A percentile compares a stretch with the other conserved stretches of the same genome.
phyloP scores from a whole-genome alignment of 2,113 vertebrate genomes.

The Python bivittatus region DNA sequence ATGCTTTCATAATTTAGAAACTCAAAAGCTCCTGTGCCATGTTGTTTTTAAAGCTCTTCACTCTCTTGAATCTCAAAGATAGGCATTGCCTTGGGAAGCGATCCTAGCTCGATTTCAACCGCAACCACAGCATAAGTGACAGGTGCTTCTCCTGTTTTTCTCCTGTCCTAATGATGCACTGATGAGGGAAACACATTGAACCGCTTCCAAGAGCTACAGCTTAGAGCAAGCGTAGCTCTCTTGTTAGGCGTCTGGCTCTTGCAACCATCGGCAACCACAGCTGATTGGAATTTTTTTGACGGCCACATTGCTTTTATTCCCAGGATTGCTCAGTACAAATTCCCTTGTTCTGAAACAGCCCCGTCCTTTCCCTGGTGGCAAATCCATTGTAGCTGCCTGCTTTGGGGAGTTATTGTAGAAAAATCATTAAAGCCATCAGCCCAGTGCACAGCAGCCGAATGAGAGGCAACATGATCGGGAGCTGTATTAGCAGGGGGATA shows the following conservation, averaged over 20 bases:
- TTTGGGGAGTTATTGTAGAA: slow-evolving; percentile 38
- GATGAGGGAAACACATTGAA: neutral
- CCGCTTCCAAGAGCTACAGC: neutral
- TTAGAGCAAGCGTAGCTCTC: neutral
- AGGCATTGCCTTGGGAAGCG: neutral
- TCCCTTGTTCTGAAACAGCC: slow-evolving; percentile 30
- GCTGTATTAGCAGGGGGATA: slow-evolving; percentile 41
- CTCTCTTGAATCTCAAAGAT: slow-evolving; percentile 43
- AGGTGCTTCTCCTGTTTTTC: neutral
- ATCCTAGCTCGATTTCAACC: neutral
- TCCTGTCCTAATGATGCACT: slow-evolving; percentile 26
- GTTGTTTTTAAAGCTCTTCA: neutral
- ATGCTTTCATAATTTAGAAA: neutral
- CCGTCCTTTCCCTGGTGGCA: slow-evolving; percentile 2
- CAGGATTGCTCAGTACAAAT: slow-evolving; percentile 22
- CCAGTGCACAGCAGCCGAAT: neutral
- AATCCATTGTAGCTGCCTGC: neutral
- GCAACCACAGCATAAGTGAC: neutral
- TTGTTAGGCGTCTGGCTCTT: neutral
- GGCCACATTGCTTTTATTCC: neutral
- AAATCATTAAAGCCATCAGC: slow-evolving; percentile 49
- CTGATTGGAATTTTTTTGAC: slow-evolving; percentile 26
- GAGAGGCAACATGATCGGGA: slow-evolving; percentile 15
- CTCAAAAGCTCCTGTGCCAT: neutral
- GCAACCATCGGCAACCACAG: slow-evolving; percentile 5